Evolutionary conservation across 2,113 vertebrate genomes (phyloP).

Genomic region (Noturus placidus): DNA sequence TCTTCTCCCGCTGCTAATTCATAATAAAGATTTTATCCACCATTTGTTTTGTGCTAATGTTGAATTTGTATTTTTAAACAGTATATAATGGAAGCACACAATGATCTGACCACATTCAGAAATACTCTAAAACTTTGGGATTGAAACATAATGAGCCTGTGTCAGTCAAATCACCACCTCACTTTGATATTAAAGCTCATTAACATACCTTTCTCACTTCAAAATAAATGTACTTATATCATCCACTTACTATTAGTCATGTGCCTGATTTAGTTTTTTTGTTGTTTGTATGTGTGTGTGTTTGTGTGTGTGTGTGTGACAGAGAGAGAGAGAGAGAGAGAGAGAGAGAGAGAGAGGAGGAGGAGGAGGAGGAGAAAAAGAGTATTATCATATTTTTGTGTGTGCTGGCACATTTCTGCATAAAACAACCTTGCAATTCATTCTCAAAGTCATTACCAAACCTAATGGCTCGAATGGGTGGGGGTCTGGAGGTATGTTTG

Average conservation of each 20-base stretch:
- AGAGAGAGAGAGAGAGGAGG: background rate
- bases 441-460: conserved; percentile 42
- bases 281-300: background rate
- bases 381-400: conserved; percentile 26
- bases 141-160: background rate
- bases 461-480: conserved; percentile 23
- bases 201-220: background rate
- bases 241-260: background rate
- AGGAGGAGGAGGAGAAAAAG: background rate
- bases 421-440: conserved; percentile 37
- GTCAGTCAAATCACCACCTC: background rate
- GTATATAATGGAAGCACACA: background rate
- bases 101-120: background rate
- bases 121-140: background rate
- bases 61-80: background rate
- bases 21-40: background rate
- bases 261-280: background rate
- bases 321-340: no score
- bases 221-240: background rate
- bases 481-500: background rate
- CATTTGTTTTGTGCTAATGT: background rate
- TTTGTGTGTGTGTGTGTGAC: background rate
- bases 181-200: background rate
- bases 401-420: background rate
- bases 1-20: background rate